phyloP scores from a whole-genome alignment of 2,113 vertebrate species.

The Dipodomys spectabilis region DNA sequence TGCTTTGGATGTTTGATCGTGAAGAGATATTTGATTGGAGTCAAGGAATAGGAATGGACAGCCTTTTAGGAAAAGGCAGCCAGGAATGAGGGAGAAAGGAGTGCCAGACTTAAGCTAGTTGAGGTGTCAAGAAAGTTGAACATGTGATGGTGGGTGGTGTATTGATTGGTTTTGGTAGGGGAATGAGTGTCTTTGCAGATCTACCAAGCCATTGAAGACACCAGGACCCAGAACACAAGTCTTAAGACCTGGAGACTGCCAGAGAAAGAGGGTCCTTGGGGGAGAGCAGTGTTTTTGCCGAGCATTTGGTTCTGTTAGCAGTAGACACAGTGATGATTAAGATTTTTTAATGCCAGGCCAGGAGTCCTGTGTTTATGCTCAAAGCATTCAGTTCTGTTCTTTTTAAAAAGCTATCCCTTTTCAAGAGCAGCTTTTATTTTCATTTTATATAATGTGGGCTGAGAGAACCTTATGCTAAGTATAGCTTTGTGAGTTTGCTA shows the following conservation, averaged over 20 bases:
- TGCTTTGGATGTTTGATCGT: slow-evolving; percentile 5
- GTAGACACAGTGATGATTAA: not conserved
- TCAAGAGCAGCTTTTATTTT: slow-evolving; percentile 62
- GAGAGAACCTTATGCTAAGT: slow-evolving; percentile 55
- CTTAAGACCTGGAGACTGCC: not conserved
- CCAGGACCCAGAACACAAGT: not conserved
- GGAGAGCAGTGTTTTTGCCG: not conserved
- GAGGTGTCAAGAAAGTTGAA: not conserved
- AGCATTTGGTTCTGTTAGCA: not conserved
- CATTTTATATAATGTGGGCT: slow-evolving; percentile 29
- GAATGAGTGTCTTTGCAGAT: not conserved
- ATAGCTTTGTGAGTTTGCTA: slow-evolving; percentile 27
- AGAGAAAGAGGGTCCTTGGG: not conserved
- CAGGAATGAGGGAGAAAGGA: not conserved
- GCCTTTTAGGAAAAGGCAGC: not conserved
- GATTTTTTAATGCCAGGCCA: not conserved
- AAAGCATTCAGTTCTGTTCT: not conserved
- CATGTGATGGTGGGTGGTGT: not conserved
- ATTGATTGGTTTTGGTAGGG: not conserved
- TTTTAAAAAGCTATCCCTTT: slow-evolving; percentile 17
- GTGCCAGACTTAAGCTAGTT: too few species aligned
- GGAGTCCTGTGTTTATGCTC: not conserved
- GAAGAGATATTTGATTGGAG: not conserved
- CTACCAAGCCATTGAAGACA: not conserved
- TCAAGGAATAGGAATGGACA: not conserved